A percentile compares a stretch with the other conserved stretches of the same genome.
phyloP scores from a whole-genome alignment of 1,140 invertebrate species.

The Temnothorax longispinosus region DNA sequence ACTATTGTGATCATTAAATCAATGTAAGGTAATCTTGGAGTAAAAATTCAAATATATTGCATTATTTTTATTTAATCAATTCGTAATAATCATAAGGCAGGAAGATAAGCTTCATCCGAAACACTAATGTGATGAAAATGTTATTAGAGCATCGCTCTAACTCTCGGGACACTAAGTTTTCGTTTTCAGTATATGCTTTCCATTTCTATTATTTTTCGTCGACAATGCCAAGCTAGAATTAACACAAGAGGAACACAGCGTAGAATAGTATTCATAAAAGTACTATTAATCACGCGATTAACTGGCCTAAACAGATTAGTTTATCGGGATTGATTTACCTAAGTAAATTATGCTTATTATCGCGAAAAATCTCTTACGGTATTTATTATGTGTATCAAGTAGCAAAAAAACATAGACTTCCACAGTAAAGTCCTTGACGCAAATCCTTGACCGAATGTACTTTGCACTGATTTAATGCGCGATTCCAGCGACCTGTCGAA shows the following conservation, averaged over 20 bases:
- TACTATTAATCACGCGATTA: constrained; percentile 34
- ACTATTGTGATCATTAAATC: constrained; percentile 9
- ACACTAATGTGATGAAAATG: background rate
- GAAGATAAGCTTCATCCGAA: background rate
- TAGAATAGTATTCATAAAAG: constrained; percentile 43
- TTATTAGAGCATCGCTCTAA: background rate
- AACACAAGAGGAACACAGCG: constrained; percentile 25
- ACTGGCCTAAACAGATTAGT: constrained; percentile 4
- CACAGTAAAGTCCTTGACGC: constrained; percentile 48
- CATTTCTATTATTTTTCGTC: constrained; percentile 21
- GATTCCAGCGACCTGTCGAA: constrained; percentile 43
- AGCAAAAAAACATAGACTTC: constrained; percentile 28
- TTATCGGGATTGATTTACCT: constrained; percentile 24
- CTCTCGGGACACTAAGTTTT: background rate
- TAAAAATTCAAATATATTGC: background rate
- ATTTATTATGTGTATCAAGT: constrained; percentile 51
- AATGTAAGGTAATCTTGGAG: background rate
- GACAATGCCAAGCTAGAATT: constrained; percentile 28
- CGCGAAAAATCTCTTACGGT: background rate
- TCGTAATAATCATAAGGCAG: background rate
- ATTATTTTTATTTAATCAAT: background rate
- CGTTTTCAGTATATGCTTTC: constrained; percentile 6
- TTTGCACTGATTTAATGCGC: constrained; percentile 36
- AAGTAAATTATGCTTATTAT: constrained; percentile 1
- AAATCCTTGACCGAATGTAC: constrained; percentile 21